phyloP scores from a whole-genome alignment of 2,888 invertebrate genomes.

The Dasysyrphus albostriatus region DNA sequence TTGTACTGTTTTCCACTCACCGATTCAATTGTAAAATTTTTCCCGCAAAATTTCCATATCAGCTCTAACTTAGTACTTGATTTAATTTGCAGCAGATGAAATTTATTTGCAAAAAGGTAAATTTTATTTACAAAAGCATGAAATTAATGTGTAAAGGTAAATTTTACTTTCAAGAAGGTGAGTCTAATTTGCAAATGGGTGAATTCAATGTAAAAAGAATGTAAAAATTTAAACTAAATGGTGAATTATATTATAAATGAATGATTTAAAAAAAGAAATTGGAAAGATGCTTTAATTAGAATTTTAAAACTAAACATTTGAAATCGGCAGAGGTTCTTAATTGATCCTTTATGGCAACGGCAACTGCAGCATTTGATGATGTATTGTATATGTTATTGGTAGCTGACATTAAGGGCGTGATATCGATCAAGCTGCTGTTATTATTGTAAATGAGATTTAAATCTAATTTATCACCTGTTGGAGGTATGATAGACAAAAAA shows the following conservation, averaged over 20 bases:
- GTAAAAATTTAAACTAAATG: slow-evolving; percentile 41
- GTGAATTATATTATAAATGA: background rate
- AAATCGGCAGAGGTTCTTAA: slow-evolving; percentile 69
- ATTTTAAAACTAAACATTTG: slow-evolving; percentile 73
- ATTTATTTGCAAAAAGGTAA: too few relatives aligned
- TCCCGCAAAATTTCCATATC: too few relatives aligned
- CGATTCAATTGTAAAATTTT: too few relatives aligned
- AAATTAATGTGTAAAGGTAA: too few relatives aligned
- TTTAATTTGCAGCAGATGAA: too few relatives aligned
- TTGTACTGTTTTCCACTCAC: too few relatives aligned
- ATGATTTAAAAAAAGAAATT: slow-evolving; percentile 18
- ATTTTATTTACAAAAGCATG: too few relatives aligned
- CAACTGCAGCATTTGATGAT: slow-evolving; percentile 61
- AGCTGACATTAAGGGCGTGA: slow-evolving; percentile 67
- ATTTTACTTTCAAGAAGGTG: too few relatives aligned
- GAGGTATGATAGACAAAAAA: background rate
- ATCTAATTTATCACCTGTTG: slow-evolving; percentile 67
- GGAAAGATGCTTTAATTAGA: slow-evolving; percentile 49
- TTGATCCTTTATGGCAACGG: slow-evolving; percentile 75
- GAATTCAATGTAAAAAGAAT: too few relatives aligned
- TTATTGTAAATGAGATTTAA: slow-evolving; percentile 70
- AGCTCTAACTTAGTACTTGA: too few relatives aligned
- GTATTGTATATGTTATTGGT: slow-evolving; percentile 64
- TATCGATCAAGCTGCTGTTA: slow-evolving; percentile 66
- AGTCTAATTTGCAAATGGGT: too few relatives aligned